Evolutionary conservation across 2,888 invertebrate species (phyloP).

Genomic region (Drepana falcataria): DNA sequence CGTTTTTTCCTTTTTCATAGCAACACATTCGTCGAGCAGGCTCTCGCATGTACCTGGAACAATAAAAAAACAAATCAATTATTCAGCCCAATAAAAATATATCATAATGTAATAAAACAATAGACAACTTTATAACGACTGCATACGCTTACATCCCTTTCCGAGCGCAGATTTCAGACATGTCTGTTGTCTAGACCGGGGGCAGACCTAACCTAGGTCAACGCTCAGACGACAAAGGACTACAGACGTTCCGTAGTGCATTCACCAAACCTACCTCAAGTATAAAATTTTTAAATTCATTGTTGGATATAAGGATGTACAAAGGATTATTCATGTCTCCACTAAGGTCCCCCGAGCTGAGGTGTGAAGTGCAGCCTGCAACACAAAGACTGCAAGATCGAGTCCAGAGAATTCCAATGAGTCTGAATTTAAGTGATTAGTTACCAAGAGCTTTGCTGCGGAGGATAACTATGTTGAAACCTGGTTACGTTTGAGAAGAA

Average conservation of each 20-base stretch:
- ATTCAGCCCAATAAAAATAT: not conserved
- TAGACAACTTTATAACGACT: too few relatives aligned
- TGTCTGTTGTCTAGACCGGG: slow-evolving; percentile 5
- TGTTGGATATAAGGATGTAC: not conserved
- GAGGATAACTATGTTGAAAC: too few relatives aligned
- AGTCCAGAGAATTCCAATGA: too few relatives aligned
- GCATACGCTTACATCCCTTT: not conserved
- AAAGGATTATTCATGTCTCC: too few relatives aligned
- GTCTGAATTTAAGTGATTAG: too few relatives aligned
- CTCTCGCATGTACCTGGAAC: slow-evolving; percentile 62
- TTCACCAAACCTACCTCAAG: slow-evolving; percentile 15
- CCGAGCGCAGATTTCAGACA: slow-evolving; percentile 1
- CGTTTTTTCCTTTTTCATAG: slow-evolving; percentile 20
- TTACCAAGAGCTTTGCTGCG: too few relatives aligned
- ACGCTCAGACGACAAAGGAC: slow-evolving; percentile 48
- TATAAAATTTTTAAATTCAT: not conserved
- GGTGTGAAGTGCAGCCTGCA: too few relatives aligned
- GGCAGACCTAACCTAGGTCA: slow-evolving; percentile 47
- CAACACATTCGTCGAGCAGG: slow-evolving; percentile 33
- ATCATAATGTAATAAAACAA: too few relatives aligned
- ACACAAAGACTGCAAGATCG: too few relatives aligned
- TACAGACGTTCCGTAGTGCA: slow-evolving; percentile 4
- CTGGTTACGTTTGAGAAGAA: too few relatives aligned
- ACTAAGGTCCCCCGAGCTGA: too few relatives aligned
- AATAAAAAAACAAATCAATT: slow-evolving; percentile 24